Percentiles rank a stretch among this genome's conserved stretches.
Conservation (phyloP, 1,140 invertebrate species). For the Dolichoris vasculosae region DNA sequence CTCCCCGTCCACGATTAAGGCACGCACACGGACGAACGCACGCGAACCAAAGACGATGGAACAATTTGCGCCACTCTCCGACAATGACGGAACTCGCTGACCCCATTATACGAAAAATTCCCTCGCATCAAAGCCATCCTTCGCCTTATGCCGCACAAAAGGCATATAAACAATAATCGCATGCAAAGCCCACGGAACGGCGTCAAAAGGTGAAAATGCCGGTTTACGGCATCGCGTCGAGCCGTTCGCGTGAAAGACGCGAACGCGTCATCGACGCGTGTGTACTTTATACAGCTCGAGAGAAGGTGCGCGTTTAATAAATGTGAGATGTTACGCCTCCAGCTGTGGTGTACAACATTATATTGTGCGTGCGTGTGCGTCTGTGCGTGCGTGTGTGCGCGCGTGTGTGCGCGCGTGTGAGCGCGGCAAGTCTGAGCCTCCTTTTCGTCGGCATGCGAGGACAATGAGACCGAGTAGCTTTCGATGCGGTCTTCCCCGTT, state of each 20-base stretch:
- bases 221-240: background rate
- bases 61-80: background rate
- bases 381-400: background rate
- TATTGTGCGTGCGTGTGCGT: background rate
- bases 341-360: background rate
- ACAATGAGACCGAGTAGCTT: background rate
- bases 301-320: conserved; percentile 33
- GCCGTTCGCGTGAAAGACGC: background rate
- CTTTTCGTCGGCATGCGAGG: conserved; percentile 4
- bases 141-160: background rate
- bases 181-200: background rate
- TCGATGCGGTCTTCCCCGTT: background rate
- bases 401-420: too few species aligned
- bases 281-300: background rate
- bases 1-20: background rate
- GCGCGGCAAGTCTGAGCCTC: background rate
- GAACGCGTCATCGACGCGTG: conserved; percentile 8
- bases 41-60: background rate
- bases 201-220: conserved; percentile 14
- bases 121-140: background rate
- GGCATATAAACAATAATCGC: conserved; percentile 19
- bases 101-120: conserved; percentile 34
- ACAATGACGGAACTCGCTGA: background rate
- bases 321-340: conserved; percentile 3
- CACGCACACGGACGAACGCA: background rate